Evolutionary conservation across 2,888 invertebrate species (phyloP).

Genomic region (Reticulitermes lucifugus): DNA sequence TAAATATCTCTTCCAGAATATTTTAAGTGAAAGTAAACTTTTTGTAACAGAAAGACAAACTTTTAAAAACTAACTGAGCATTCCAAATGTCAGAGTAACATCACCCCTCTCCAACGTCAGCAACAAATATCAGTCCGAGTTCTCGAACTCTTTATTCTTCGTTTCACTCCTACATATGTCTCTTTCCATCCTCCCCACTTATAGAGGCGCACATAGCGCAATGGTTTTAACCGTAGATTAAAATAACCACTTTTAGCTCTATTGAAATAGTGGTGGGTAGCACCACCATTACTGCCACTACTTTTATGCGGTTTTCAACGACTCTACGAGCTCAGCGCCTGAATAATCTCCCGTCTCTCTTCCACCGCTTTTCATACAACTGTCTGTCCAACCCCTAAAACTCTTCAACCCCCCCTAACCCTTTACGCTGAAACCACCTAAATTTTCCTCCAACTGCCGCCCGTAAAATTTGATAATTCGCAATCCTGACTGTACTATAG

Average conservation of each 20-base stretch:
- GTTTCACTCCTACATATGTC: background rate
- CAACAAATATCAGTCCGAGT: background rate
- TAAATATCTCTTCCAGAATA: background rate
- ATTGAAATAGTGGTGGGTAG: background rate
- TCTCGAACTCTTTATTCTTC: background rate
- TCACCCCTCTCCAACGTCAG: background rate
- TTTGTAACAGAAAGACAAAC: background rate
- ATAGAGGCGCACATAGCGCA: background rate
- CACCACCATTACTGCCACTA: background rate
- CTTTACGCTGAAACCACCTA: background rate
- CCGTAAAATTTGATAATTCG: constrained; percentile 33
- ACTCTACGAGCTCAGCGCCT: background rate
- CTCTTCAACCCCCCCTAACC: background rate
- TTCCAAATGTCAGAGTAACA: background rate
- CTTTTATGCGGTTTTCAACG: constrained; percentile 11
- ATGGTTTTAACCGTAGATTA: background rate
- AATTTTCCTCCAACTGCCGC: constrained; percentile 9
- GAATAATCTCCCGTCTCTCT: background rate
- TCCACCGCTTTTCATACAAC: background rate
- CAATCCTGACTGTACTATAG: constrained; percentile 18
- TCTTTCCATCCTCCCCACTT: background rate
- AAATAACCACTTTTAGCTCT: background rate
- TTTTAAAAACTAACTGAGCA: background rate
- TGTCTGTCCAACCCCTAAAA: background rate
- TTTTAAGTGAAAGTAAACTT: background rate